Evolutionary conservation across 2,888 invertebrate genomes (phyloP), one percentile per base, ranked within the genome.

Genomic region (Drosophila rubida): DNA sequence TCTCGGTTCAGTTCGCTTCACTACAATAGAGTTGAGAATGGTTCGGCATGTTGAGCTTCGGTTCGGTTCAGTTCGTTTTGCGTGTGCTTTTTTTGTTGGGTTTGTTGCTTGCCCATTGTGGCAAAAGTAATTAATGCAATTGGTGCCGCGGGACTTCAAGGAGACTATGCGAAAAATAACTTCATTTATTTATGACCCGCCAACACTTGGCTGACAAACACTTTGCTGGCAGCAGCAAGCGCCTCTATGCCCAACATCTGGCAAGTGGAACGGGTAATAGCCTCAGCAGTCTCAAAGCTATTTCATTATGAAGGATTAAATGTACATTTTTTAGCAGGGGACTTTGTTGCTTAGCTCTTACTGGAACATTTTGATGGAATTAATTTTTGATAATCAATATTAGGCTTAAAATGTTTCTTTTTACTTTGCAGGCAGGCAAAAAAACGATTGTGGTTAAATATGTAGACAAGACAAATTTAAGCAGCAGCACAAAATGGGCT

Each of bases 151-250:
- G 79, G 81, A 83, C 74, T 59, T 61, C 69, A 57, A 82, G 70
- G 44, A 64, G 64, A 59, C 64, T 66, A 68, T 78, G 66, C 63
- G 65, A 73, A 81, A 86, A 80, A 80, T 71, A 78, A 73, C 73
- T 84, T 87, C 49, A 82, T 81, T 82, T 82, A 86, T 89, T 89
- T 83, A 89, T 87, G 87, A 80, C 73, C 55, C 76, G 84, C 75
- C 86, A 81, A 81, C 86, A 87, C 84, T 75, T 79, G 69, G 74
- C 81, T 74, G 64, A 57, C 78, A 69, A 66, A 53, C 32, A 48
- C 35, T 14, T 30, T 1, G 32, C 32, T 19, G 16, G 27, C 42
- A 39, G 16, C 11, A 9, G 30, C 35, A 39, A 27, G 11, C 27
- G 7, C n/a, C 23, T 23, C 30, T 30, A 16, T 7, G 13, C 14